These are phyloP conservation scores for Lophochroa leadbeateri DNA, from an alignment of 2,113 vertebrate species.

Conservation along the genomic window DNA sequence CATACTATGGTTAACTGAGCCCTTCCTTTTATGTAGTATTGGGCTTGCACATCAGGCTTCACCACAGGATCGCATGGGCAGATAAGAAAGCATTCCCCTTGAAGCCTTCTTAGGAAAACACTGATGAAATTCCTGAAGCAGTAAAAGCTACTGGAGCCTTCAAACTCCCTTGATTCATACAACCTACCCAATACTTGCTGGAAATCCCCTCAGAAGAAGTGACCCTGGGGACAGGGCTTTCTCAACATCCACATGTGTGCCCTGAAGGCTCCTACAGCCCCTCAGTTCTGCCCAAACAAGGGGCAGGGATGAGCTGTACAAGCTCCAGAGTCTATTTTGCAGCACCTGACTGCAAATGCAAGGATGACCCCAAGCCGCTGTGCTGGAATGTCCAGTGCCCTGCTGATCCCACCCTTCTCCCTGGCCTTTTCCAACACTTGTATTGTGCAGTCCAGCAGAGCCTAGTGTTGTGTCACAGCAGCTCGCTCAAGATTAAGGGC, in stretches of 20 bases:
- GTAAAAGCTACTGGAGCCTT: conserved; percentile 2
- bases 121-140: conserved; percentile 45
- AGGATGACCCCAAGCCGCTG: not conserved
- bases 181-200: not conserved
- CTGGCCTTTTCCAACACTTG: not conserved
- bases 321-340: not conserved
- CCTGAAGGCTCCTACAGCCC: not conserved
- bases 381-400: not conserved
- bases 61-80: conserved; percentile 35
- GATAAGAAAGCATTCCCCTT: conserved; percentile 49
- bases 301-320: not conserved
- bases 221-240: not conserved
- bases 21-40: conserved; percentile 19
- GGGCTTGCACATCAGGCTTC: conserved; percentile 27
- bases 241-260: not conserved
- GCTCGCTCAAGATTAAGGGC: not conserved
- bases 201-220: not conserved
- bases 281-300: not conserved
- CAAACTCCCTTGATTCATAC: not conserved
- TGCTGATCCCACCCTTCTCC: not conserved
- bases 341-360: not conserved
- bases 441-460: not conserved
- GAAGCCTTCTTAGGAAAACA: not conserved
- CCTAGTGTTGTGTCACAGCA: not conserved
- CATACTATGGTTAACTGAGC: conserved; percentile 42